A percentile compares a stretch with the other conserved stretches of the same genome.
These are phyloP conservation scores for Pherbina coryleti DNA, from an alignment of 2,888 invertebrate genomes.

Conservation along the genomic window DNA sequence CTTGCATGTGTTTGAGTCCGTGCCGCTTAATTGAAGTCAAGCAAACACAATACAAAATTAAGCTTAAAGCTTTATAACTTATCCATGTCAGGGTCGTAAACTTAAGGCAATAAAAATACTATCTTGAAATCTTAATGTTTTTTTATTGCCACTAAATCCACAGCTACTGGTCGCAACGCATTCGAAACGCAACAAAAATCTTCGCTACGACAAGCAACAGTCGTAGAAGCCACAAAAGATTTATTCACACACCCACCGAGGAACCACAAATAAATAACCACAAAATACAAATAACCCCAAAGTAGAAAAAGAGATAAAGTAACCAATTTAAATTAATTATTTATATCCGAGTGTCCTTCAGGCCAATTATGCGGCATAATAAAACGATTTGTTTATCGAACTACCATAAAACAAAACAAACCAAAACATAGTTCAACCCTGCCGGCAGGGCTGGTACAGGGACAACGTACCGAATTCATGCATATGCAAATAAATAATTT, in stretches of 20 bases:
- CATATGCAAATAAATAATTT: constrained; percentile 22
- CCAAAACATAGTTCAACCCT: not conserved
- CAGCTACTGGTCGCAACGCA: constrained; percentile 12
- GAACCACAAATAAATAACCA: constrained; percentile 38
- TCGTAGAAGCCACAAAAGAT: not conserved
- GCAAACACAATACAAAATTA: not conserved
- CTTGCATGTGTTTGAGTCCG: not conserved
- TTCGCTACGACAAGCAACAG: constrained; percentile 20
- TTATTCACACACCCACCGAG: not conserved
- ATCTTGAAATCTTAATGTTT: constrained; percentile 29
- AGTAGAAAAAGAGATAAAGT: constrained; percentile 40
- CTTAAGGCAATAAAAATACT: constrained; percentile 19
- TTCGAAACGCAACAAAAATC: not conserved
- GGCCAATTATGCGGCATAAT: constrained; percentile 54
- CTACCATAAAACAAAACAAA: not conserved
- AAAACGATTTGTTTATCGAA: constrained; percentile 50
- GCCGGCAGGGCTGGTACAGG: not conserved
- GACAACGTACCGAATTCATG: not conserved
- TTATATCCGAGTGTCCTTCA: constrained; percentile 50
- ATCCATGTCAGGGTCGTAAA: constrained; percentile 9
- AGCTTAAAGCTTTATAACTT: not conserved
- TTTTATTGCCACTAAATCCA: constrained; percentile 33
- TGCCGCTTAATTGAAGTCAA: not conserved
- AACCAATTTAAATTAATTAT: constrained; percentile 55
- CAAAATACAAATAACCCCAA: constrained; percentile 27